phyloP scores from a whole-genome alignment of 2,888 invertebrate genomes.

The Hipparchia sbordonii region DNA sequence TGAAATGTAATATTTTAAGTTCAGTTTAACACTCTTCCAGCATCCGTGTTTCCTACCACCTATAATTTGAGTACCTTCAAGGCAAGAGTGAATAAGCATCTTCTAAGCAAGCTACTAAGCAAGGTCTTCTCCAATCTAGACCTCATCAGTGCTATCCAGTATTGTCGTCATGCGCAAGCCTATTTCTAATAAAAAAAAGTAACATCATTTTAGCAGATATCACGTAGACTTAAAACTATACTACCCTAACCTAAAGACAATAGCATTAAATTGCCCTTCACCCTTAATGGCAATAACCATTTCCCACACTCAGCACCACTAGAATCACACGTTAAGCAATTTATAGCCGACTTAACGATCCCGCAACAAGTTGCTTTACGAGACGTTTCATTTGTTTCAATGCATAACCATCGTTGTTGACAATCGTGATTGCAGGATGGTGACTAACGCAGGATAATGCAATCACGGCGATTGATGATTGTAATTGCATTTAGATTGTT shows the following conservation, averaged over 20 bases:
- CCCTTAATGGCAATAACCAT: slow-evolving; percentile 24
- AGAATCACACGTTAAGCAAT: slow-evolving; percentile 40
- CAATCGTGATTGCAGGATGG: slow-evolving; percentile 50
- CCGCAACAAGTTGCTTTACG: slow-evolving; percentile 68
- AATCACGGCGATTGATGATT: slow-evolving; percentile 47
- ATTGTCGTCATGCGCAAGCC: too few species aligned
- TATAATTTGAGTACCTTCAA: too few species aligned
- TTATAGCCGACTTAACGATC: slow-evolving; percentile 69
- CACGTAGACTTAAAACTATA: background rate
- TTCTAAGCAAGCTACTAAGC: too few species aligned
- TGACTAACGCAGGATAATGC: slow-evolving; percentile 43
- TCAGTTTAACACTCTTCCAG: too few species aligned
- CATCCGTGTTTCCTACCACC: too few species aligned
- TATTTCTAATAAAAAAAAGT: too few species aligned
- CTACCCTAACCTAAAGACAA: background rate
- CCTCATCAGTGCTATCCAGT: too few species aligned
- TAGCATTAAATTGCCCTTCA: background rate
- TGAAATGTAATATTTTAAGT: too few species aligned
- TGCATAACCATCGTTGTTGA: slow-evolving; percentile 57
- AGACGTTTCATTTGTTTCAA: slow-evolving; percentile 79
- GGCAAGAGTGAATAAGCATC: too few species aligned
- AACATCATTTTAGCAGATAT: too few species aligned
- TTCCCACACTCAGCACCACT: slow-evolving; percentile 27
- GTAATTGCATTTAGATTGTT: slow-evolving; percentile 56
- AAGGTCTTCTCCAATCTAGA: too few species aligned